Evolutionary conservation across 2,888 invertebrate genomes (phyloP).

Genomic region (Fabriciana adippe): DNA sequence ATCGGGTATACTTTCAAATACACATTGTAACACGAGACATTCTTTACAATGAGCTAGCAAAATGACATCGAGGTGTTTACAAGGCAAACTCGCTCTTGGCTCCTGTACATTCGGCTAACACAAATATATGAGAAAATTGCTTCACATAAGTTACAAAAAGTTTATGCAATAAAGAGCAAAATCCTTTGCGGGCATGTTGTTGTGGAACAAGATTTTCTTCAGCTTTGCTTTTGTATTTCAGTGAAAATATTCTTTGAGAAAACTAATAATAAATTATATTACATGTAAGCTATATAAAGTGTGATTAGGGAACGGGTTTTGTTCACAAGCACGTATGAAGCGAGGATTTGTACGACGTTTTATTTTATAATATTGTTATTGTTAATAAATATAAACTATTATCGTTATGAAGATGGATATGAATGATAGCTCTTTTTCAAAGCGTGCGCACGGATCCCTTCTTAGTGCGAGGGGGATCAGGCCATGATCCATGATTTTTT

Average conservation of each 20-base stretch:
- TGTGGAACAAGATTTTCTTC: conserved; percentile 36
- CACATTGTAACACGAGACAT: conserved; percentile 5
- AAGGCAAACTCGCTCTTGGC: conserved; percentile 47
- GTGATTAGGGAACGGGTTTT: conserved; percentile 5
- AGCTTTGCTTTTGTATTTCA: conserved; percentile 28
- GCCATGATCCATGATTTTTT: too few relatives aligned
- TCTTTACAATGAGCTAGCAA: conserved; percentile 11
- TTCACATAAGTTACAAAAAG: conserved; percentile 32
- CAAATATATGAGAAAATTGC: conserved; percentile 44
- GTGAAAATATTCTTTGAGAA: conserved; percentile 20
- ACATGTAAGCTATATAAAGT: conserved; percentile 2
- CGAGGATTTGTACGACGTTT: background rate
- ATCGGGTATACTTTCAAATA: background rate
- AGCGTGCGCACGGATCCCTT: too few relatives aligned
- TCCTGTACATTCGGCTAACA: conserved; percentile 45
- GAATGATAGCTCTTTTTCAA: too few relatives aligned
- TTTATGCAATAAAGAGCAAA: conserved; percentile 37
- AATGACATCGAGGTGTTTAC: conserved; percentile 45
- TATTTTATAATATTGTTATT: background rate
- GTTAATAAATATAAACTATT: too few relatives aligned
- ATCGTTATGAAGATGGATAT: too few relatives aligned
- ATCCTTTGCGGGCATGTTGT: conserved; percentile 32
- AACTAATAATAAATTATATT: conserved; percentile 21
- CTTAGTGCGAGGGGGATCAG: too few relatives aligned
- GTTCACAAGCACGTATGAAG: background rate